Conservation (phyloP, 1,140 invertebrate genomes). For the Papilio polyxenes region DNA sequence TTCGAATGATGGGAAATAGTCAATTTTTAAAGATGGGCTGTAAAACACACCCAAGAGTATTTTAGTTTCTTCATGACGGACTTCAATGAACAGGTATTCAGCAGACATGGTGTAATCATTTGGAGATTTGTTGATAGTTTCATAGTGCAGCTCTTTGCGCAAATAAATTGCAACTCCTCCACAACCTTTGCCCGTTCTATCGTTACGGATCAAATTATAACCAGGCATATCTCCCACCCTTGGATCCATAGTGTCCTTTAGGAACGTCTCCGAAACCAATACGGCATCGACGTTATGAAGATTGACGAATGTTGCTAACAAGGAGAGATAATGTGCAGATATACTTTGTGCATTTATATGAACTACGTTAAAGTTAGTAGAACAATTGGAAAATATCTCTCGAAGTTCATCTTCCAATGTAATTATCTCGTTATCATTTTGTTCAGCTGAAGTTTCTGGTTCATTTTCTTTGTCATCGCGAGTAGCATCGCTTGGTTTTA, state of each 20-base stretch:
- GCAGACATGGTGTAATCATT: slow-evolving; percentile 26
- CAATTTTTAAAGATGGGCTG: slow-evolving; percentile 33
- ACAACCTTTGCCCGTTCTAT: slow-evolving; percentile 37
- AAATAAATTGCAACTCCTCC: slow-evolving; percentile 47
- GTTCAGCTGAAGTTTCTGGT: background rate
- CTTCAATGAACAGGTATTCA: slow-evolving; percentile 41
- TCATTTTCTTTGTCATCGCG: background rate
- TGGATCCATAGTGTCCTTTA: slow-evolving; percentile 1
- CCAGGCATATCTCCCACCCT: slow-evolving; percentile 13
- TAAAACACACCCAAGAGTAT: slow-evolving; percentile 41
- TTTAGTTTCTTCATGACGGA: slow-evolving; percentile 11
- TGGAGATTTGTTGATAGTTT: slow-evolving; percentile 19
- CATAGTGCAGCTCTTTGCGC: slow-evolving; percentile 25
- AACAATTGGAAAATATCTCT: background rate
- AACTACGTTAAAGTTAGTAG: slow-evolving; percentile 11
- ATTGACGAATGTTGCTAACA: slow-evolving; percentile 21
- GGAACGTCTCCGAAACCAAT: slow-evolving; percentile 29
- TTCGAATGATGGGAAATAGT: slow-evolving; percentile 40
- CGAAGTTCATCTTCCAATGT: slow-evolving; percentile 9
- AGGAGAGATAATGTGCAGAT: slow-evolving; percentile 2
- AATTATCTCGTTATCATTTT: slow-evolving; percentile 7
- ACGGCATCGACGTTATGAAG: slow-evolving; percentile 25
- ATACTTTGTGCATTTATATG: slow-evolving; percentile 23
- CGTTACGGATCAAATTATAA: slow-evolving; percentile 38
- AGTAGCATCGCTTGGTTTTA: background rate